These are phyloP conservation scores for Anthophora plumipes DNA, from an alignment of 2,888 invertebrate species.

Conservation along the genomic window DNA sequence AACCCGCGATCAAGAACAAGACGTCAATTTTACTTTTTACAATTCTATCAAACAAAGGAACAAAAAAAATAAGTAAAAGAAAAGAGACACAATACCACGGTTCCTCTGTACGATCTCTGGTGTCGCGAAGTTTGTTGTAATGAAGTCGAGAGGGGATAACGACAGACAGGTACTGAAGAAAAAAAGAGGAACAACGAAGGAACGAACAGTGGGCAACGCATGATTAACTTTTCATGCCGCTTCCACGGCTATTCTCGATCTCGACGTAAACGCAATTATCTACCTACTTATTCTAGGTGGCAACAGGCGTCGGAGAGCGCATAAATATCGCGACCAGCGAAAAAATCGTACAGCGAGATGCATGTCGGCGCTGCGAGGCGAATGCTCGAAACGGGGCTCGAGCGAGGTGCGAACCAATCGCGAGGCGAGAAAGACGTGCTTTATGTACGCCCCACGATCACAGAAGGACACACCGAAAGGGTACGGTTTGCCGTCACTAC, in stretches of 20 bases:
- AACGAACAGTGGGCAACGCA: conserved; percentile 69
- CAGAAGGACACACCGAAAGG: conserved; percentile 74
- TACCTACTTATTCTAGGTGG: conserved; percentile 73
- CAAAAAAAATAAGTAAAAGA: too few relatives aligned
- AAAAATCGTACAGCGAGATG: conserved; percentile 38
- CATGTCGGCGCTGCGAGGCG: conserved; percentile 36
- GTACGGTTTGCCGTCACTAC: conserved; percentile 70
- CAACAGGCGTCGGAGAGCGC: conserved; percentile 59
- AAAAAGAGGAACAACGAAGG: conserved; percentile 18
- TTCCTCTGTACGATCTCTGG: neutral
- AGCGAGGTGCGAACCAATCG: conserved; percentile 38
- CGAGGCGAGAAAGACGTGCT: conserved; percentile 28
- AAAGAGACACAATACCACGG: too few relatives aligned
- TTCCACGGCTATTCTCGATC: conserved; percentile 65
- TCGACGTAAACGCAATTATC: conserved; percentile 72
- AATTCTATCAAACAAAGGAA: too few relatives aligned
- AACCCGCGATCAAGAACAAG: too few relatives aligned
- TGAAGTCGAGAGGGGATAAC: conserved; percentile 12
- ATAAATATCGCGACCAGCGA: conserved; percentile 53
- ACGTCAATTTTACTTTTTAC: too few relatives aligned
- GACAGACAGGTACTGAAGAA: neutral
- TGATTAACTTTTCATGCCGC: conserved; percentile 75
- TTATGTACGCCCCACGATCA: conserved; percentile 52
- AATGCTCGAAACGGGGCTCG: conserved; percentile 37
- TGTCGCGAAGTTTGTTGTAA: neutral